A percentile compares a stretch with the other conserved stretches of the same genome.
These are phyloP conservation scores for Jaculus jaculus DNA, from an alignment of 2,113 vertebrate genomes.

Conservation along the genomic window DNA sequence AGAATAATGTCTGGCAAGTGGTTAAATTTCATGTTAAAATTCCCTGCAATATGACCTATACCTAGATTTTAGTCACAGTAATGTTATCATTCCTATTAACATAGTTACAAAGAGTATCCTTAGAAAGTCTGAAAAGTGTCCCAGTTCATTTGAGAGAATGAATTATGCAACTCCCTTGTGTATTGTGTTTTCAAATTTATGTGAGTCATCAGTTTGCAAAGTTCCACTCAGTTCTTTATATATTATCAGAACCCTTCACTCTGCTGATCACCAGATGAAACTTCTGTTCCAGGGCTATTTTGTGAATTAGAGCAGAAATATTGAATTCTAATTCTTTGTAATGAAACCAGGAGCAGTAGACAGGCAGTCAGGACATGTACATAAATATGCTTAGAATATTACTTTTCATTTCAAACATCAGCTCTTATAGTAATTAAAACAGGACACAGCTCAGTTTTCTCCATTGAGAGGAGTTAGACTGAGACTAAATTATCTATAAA, in stretches of 20 bases:
- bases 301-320: slow-evolving; percentile 46
- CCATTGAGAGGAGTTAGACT: neutral
- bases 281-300: slow-evolving; percentile 5
- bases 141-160: neutral
- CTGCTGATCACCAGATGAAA: neutral
- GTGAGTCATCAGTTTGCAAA: neutral
- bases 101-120: neutral
- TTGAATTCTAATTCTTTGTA: neutral
- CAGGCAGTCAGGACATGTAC: neutral
- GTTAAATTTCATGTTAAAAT: neutral
- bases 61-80: neutral
- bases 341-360: neutral
- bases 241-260: slow-evolving; percentile 18
- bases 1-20: neutral
- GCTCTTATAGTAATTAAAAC: neutral
- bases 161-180: neutral
- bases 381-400: neutral
- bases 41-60: neutral
- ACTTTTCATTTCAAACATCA: neutral
- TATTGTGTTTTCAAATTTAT: neutral
- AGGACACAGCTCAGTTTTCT: neutral
- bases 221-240: neutral
- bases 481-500: neutral
- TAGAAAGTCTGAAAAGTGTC: neutral
- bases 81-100: neutral